Conservation (phyloP, 2,797 vertebrate genomes). For the Erethizon dorsatum region DNA sequence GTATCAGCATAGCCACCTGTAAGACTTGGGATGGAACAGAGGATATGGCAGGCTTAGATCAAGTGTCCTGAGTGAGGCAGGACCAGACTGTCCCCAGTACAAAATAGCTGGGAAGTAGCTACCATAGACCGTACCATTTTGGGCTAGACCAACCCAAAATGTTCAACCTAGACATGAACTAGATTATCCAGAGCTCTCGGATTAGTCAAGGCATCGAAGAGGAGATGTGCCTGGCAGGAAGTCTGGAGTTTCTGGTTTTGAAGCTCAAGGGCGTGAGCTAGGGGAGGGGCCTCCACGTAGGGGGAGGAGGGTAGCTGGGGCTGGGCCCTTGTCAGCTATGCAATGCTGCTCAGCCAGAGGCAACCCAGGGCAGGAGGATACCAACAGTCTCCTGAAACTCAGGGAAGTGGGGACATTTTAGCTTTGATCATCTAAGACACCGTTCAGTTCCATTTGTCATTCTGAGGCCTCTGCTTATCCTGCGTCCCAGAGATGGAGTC, state of each 20-base stretch:
- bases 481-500: slow-evolving; percentile 82
- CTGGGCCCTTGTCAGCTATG: slow-evolving; percentile 59
- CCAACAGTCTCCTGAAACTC: slow-evolving; percentile 1
- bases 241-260: slow-evolving; percentile 86
- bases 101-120: neutral
- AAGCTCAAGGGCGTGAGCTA: slow-evolving; percentile 67
- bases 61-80: slow-evolving; percentile 42
- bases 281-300: slow-evolving; percentile 75
- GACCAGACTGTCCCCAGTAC: slow-evolving; percentile 32
- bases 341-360: slow-evolving; percentile 5
- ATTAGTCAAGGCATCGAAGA: slow-evolving; percentile 76
- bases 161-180: neutral
- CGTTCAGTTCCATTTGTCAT: neutral
- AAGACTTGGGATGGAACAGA: neutral
- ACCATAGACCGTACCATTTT: neutral
- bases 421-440: neutral
- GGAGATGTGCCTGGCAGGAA: slow-evolving; percentile 71
- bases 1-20: slow-evolving; percentile 49
- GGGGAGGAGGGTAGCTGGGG: slow-evolving; percentile 66
- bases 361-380: neutral
- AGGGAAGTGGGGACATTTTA: neutral
- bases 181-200: slow-evolving; percentile 2
- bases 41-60: slow-evolving; percentile 34
- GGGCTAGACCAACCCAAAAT: neutral
- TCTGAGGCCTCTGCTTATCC: slow-evolving; percentile 6